Evolutionary conservation across 2,797 vertebrate genomes (phyloP).

Genomic region (Tenualosa thibaudeaui): DNA sequence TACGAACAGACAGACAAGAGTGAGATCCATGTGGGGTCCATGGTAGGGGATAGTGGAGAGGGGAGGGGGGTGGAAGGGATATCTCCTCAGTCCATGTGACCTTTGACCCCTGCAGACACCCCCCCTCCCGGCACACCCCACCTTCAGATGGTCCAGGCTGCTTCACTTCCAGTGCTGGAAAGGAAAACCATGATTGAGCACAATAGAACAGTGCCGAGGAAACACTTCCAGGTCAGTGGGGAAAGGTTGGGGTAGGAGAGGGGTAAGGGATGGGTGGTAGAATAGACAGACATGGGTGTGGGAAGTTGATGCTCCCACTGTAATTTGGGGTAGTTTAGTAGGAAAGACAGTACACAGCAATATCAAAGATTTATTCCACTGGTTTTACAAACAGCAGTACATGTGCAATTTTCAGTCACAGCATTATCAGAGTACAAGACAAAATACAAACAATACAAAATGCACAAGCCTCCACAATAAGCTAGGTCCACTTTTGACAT

Average conservation of each 20-base stretch:
- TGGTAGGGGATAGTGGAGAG: slow-evolving; percentile 30
- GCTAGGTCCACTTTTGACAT: background rate
- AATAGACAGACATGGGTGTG: background rate
- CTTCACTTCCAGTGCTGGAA: slow-evolving; percentile 45
- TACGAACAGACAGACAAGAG: slow-evolving; percentile 44
- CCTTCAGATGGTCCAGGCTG: slow-evolving; percentile 19
- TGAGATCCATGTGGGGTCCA: slow-evolving; percentile 10
- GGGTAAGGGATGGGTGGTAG: slow-evolving; percentile 35
- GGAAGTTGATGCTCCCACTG: background rate
- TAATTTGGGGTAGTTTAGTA: slow-evolving; percentile 35
- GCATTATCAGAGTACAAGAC: background rate
- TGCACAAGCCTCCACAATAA: background rate
- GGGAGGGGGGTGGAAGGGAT: slow-evolving; percentile 36
- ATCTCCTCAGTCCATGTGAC: slow-evolving; percentile 44
- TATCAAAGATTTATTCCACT: slow-evolving; percentile 15
- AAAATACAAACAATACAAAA: background rate
- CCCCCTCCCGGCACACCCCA: background rate
- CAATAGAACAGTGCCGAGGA: background rate
- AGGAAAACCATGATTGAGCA: slow-evolving; percentile 48
- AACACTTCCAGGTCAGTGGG: slow-evolving; percentile 14
- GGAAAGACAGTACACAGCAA: slow-evolving; percentile 33
- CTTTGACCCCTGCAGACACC: slow-evolving; percentile 1
- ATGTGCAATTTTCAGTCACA: background rate
- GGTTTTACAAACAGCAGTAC: background rate
- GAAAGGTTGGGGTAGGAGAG: slow-evolving; percentile 39